Evolutionary conservation across 2,888 invertebrate genomes (phyloP), one percentile per base, ranked within the genome.

Genomic region (Chesias legatella): DNA sequence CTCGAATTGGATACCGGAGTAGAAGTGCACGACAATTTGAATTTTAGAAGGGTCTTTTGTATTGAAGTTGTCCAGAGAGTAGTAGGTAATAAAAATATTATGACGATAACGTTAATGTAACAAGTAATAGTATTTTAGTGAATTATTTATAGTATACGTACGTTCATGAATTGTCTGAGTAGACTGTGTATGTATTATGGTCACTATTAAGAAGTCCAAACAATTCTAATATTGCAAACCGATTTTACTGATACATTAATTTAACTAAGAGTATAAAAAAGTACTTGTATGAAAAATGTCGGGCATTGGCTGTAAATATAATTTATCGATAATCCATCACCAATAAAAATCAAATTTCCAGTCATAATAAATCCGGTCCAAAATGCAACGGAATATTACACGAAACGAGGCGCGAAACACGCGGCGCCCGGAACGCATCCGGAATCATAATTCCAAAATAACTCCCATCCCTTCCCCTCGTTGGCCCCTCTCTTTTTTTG

Each of bases 381-480:
- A 34, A 46, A 20, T 53, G 48, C 48, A 44, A 27, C 42, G 33
- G 41, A 79, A 68, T 79, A 81, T 82, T 77, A 75, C 71, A 58
- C 63, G 70, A 74, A 84, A 84, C 83, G 82, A 84, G 84, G 83
- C 83, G 86, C 77, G 85, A 86, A 85, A 82, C 83, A 83, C 75
- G 73, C 79, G 77, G 73, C 68, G 78, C 73, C 70, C 69, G 67
- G 72, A 72, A 83, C 84, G 84, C 84, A 85, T 88, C 84, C 85
- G 84, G 88, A 85, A 88, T 88, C 85, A 85, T 88, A 86, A 88
- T 88, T 88, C 81, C 82, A 80, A 86, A 86, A 86, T 86, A 86
- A 84, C 85, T 79, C 74, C 69, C 75, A 74, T 72, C 80, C 73
- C 63, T 66, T n/a, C 73, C 73, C 69, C 67, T 63, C 61, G 56